Percentiles rank a stretch among this genome's conserved stretches.
These are phyloP conservation scores for Diabrotica undecimpunctata DNA, from an alignment of 1,140 invertebrate species.

Conservation along the genomic window DNA sequence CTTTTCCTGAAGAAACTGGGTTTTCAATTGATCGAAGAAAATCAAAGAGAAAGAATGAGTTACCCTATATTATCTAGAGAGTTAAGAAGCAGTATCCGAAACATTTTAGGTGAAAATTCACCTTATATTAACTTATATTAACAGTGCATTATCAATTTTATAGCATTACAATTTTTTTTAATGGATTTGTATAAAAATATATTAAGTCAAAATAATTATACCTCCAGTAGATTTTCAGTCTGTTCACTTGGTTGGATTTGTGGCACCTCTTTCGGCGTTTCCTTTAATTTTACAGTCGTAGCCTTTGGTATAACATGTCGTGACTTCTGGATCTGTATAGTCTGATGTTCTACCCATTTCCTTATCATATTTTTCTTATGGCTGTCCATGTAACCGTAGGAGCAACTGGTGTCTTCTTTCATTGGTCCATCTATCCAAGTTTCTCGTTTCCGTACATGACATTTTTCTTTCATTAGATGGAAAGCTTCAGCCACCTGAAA, in stretches of 20 bases:
- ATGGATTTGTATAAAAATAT: too few species aligned
- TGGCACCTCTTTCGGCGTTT: constrained; percentile 59
- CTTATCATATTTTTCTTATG: constrained; percentile 90
- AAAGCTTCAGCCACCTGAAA: constrained; percentile 69
- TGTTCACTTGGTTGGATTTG: constrained; percentile 63
- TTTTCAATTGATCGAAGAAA: too few species aligned
- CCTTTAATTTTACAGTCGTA: constrained; percentile 40
- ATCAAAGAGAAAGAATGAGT: too few species aligned
- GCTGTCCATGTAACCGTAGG: constrained; percentile 85
- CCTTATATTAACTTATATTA: too few species aligned
- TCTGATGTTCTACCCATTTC: constrained; percentile 91
- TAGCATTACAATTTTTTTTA: too few species aligned
- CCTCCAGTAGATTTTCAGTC: neutral
- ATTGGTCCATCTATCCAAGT: constrained; percentile 93
- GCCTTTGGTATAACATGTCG: constrained; percentile 49
- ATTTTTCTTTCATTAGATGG: constrained; percentile 72
- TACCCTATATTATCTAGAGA: too few species aligned
- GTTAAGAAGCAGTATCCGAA: too few species aligned
- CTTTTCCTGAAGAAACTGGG: too few species aligned
- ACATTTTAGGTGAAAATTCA: too few species aligned
- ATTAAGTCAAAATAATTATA: neutral
- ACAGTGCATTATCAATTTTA: too few species aligned
- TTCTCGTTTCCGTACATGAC: constrained; percentile 72
- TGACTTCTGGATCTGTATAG: constrained; percentile 66
- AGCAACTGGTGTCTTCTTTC: constrained; percentile 51